These are phyloP conservation scores for Nezara viridula DNA, from an alignment of 2,888 invertebrate species.

Conservation along the genomic window DNA sequence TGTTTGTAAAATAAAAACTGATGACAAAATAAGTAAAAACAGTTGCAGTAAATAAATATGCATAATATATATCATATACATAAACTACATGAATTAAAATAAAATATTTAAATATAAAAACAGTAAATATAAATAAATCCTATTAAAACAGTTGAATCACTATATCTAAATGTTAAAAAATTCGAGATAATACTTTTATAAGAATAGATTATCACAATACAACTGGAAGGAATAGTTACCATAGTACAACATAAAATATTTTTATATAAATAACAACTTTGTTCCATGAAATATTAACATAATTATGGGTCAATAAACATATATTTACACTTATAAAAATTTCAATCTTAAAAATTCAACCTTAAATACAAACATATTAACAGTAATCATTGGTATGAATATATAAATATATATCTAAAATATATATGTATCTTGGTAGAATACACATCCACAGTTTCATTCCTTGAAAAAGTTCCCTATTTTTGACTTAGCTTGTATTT, in stretches of 20 bases:
- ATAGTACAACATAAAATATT: not conserved
- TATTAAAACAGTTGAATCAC: not conserved
- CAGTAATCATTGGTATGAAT: conserved; percentile 42
- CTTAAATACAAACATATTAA: not conserved
- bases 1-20: not conserved
- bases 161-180: conserved; percentile 31
- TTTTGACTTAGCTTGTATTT: not conserved
- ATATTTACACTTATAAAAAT: conserved; percentile 41
- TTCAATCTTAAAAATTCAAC: not conserved
- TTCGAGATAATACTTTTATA: conserved; percentile 23
- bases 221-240: conserved; percentile 54
- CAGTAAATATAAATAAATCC: conserved; percentile 13
- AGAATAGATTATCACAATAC: conserved; percentile 53
- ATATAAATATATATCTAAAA: not conserved
- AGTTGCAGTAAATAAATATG: not conserved
- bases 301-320: conserved; percentile 28
- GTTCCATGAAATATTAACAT: not conserved
- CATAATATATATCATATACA: not conserved
- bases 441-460: not conserved
- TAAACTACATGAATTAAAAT: not conserved
- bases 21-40: not conserved
- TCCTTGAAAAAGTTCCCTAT: not conserved
- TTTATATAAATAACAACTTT: conserved; percentile 14
- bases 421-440: not conserved
- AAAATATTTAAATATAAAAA: conserved; percentile 37